These are phyloP conservation scores for Theodoxus fluviatilis DNA, from an alignment of 2,888 invertebrate species.

Conservation along the genomic window DNA sequence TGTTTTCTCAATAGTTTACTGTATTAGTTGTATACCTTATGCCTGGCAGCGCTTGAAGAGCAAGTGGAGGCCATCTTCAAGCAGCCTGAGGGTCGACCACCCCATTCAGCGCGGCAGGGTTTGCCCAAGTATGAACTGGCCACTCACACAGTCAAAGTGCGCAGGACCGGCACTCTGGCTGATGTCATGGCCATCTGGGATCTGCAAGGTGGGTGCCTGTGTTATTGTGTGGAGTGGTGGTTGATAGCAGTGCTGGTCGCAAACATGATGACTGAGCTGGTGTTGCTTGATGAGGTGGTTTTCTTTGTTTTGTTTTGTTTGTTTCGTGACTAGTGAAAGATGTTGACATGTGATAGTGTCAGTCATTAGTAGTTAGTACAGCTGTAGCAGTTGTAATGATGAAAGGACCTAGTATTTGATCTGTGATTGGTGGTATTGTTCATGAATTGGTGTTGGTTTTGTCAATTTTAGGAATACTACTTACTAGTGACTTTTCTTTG, in stretches of 20 bases:
- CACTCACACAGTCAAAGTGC: slow-evolving; percentile 71
- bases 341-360: too few relatives aligned
- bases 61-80: slow-evolving; percentile 40
- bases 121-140: slow-evolving; percentile 68
- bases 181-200: slow-evolving; percentile 71
- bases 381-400: too few relatives aligned
- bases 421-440: too few relatives aligned
- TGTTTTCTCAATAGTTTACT: too few relatives aligned
- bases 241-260: neutral
- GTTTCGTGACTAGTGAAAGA: neutral
- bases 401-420: too few relatives aligned
- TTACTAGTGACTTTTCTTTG: too few relatives aligned
- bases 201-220: slow-evolving; percentile 49
- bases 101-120: slow-evolving; percentile 34
- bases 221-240: neutral
- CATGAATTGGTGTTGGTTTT: too few relatives aligned
- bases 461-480: too few relatives aligned
- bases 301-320: neutral
- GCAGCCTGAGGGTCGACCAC: slow-evolving; percentile 49
- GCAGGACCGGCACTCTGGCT: slow-evolving; percentile 70
- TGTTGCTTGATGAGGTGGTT: neutral
- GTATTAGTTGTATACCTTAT: neutral
- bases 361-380: too few relatives aligned
- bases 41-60: neutral
- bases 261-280: neutral